These are phyloP conservation scores for Brachylomia viminalis DNA, from an alignment of 2,888 invertebrate species.

Conservation along the genomic window DNA sequence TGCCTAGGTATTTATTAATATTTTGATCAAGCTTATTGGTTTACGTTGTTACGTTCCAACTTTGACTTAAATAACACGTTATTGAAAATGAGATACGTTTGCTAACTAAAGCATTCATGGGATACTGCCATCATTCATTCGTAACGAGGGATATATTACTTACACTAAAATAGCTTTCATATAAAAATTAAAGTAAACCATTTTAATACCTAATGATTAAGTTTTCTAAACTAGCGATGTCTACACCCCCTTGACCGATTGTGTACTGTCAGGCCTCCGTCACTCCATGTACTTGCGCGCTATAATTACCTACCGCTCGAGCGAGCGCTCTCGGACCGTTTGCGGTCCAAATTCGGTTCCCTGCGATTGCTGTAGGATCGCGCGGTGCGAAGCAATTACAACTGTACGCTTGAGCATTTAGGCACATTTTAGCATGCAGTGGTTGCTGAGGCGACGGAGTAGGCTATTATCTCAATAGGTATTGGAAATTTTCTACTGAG, in stretches of 20 bases:
- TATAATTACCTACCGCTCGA: no score
- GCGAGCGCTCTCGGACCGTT: no score
- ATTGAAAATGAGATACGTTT: neutral
- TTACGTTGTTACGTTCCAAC: neutral
- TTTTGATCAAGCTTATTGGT: constrained; percentile 22
- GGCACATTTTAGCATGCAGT: no score
- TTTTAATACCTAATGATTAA: neutral
- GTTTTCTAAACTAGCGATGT: neutral
- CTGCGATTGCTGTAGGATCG: no score
- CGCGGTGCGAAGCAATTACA: no score
- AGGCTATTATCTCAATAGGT: no score
- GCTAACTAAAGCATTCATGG: neutral
- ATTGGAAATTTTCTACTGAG: no score
- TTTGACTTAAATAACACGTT: constrained; percentile 9
- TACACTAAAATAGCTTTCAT: neutral
- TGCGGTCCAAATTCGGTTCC: no score
- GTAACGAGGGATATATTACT: neutral
- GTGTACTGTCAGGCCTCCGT: no score
- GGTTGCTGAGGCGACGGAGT: no score
- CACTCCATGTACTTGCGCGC: no score
- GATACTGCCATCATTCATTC: neutral
- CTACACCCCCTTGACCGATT: neutral
- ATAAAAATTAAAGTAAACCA: neutral
- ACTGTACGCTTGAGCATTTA: no score
- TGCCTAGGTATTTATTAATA: constrained; percentile 12